Conservation (phyloP, 2,113 vertebrate species). For the Dissostichus mawsoni region DNA sequence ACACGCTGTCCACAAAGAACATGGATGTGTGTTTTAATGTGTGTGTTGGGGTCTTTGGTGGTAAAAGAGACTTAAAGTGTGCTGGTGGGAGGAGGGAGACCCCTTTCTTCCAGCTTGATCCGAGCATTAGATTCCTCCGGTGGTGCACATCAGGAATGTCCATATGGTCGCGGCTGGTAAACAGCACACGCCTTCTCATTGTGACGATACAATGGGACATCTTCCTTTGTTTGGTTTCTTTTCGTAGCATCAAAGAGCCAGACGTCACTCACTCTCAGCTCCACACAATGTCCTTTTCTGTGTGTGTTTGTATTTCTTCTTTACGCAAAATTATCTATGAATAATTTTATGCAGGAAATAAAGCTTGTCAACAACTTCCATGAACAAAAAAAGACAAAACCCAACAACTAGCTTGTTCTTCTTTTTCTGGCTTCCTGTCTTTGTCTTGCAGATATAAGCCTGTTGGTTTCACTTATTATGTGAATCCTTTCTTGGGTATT, state of each 20-base stretch:
- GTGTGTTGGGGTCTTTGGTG: slow-evolving; percentile 19
- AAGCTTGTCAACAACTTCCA: not conserved
- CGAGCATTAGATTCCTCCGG: slow-evolving; percentile 28
- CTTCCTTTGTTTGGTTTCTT: slow-evolving; percentile 49
- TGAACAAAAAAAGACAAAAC: not conserved
- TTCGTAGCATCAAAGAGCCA: slow-evolving; percentile 30
- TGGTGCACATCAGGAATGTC: slow-evolving; percentile 56
- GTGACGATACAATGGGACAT: slow-evolving; percentile 35
- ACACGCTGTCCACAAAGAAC: slow-evolving; percentile 59
- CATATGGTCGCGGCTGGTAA: slow-evolving; percentile 12
- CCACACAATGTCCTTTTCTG: not conserved
- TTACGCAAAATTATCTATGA: not conserved
- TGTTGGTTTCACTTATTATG: too few relatives aligned
- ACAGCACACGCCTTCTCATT: slow-evolving; percentile 60
- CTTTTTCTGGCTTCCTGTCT: too few relatives aligned
- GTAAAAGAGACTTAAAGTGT: slow-evolving; percentile 38
- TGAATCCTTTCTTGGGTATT: too few relatives aligned
- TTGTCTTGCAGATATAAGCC: too few relatives aligned
- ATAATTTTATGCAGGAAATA: not conserved
- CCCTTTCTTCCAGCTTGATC: not conserved
- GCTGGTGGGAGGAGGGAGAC: slow-evolving; percentile 7
- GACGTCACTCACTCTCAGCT: not conserved
- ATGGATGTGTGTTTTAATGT: not conserved
- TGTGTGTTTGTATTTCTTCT: not conserved
- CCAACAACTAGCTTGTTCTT: too few relatives aligned